These are phyloP conservation scores for Rhodeus uyekii DNA, from an alignment of 2,797 vertebrate genomes.

Conservation along the genomic window DNA sequence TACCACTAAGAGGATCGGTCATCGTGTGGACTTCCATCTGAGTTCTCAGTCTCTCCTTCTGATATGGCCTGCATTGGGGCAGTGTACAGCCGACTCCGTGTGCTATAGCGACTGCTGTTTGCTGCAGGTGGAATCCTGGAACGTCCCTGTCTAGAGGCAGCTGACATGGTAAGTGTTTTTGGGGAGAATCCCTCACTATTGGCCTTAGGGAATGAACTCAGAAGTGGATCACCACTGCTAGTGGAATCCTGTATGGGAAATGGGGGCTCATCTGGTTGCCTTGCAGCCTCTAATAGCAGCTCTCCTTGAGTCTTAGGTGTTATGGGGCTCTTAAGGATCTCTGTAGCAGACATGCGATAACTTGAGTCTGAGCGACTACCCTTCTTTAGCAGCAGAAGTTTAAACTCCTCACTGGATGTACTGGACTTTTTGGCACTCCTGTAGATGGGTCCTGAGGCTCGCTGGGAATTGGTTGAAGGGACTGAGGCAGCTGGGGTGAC, in stretches of 20 bases:
- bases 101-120: conserved; percentile 97
- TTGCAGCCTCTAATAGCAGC: conserved; percentile 77
- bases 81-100: conserved; percentile 94
- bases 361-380: conserved; percentile 95
- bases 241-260: conserved; percentile 65
- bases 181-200: conserved; percentile 90
- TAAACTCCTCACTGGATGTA: conserved; percentile 98
- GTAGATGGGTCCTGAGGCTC: conserved; percentile 94
- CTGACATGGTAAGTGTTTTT: conserved; percentile 87
- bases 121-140: conserved; percentile 92
- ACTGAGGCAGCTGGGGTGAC: conserved; percentile 55
- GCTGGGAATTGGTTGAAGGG: conserved; percentile 78
- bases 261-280: conserved; percentile 68
- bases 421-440: conserved; percentile 97
- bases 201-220: conserved; percentile 79
- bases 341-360: conserved; percentile 97
- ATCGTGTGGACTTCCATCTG: conserved; percentile 95
- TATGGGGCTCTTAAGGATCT: conserved; percentile 97
- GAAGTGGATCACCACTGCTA: conserved; percentile 70
- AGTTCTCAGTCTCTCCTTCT: conserved; percentile 97
- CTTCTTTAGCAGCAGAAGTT: conserved; percentile 93
- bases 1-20: conserved; percentile 92
- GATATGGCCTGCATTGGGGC: conserved; percentile 99
- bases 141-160: conserved; percentile 90
- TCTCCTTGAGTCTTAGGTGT: conserved; percentile 90